A percentile compares a stretch with the other conserved stretches of the same genome.
phyloP scores from a whole-genome alignment of 2,113 vertebrate genomes.

The Microtus pennsylvanicus region DNA sequence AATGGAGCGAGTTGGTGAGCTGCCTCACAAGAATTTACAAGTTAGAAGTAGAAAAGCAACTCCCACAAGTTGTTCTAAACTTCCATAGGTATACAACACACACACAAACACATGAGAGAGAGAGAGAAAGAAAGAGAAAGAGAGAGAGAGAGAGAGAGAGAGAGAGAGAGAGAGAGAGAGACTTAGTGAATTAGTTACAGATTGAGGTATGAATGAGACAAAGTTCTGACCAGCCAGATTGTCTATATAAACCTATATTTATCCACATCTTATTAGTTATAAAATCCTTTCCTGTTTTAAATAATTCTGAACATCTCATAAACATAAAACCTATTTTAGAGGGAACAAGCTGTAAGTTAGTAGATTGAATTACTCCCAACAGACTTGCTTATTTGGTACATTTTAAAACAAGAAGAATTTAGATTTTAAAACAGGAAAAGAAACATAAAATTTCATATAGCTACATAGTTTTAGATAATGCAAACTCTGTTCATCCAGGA shows the following conservation, averaged over 20 bases:
- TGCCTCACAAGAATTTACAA: not conserved
- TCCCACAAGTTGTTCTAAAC: not conserved
- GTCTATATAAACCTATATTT: not conserved
- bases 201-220: not conserved
- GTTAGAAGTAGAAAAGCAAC: not conserved
- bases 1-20: not conserved
- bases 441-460: not conserved
- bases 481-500: not conserved
- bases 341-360: not conserved
- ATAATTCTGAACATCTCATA: not conserved
- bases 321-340: not conserved
- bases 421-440: not conserved
- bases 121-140: too few species aligned
- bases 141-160: not conserved
- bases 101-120: not conserved
- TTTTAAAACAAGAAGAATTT: not conserved
- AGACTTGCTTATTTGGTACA: slow-evolving; percentile 11
- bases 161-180: not conserved
- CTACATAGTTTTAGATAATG: not conserved
- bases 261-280: not conserved
- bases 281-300: not conserved
- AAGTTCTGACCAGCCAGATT: not conserved
- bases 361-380: not conserved
- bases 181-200: not conserved
- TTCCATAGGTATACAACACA: not conserved